Conservation (phyloP, 1,140 invertebrate genomes). For the Littorina saxatilis region DNA sequence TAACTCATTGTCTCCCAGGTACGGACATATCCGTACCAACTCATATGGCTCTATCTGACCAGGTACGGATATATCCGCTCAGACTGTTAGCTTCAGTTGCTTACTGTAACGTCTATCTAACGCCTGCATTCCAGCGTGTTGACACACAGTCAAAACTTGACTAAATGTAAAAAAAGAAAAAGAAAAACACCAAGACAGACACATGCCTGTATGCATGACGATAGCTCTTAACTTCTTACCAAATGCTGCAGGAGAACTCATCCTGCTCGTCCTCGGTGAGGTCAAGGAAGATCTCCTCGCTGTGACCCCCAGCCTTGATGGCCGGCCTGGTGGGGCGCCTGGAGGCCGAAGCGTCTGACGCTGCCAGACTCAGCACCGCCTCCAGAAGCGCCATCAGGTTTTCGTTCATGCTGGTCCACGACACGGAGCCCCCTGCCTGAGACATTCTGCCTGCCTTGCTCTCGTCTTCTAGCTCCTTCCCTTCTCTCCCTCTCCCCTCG, state of each 20-base stretch:
- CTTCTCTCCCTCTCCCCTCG: not conserved
- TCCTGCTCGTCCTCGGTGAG: slow-evolving; percentile 67
- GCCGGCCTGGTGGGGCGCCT: slow-evolving; percentile 30
- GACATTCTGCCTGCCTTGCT: not conserved
- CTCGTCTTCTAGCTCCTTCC: no score
- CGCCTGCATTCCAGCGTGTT: no score
- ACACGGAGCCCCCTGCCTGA: not conserved
- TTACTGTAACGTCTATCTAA: no score
- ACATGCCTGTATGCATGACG: no score
- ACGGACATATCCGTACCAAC: no score
- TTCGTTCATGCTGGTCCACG: slow-evolving; percentile 41
- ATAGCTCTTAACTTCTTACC: slow-evolving; percentile 49
- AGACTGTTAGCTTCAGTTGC: no score
- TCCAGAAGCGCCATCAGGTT: slow-evolving; percentile 63
- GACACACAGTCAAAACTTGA: no score
- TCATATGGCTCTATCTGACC: no score
- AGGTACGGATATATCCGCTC: no score
- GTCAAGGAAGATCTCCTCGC: slow-evolving; percentile 67
- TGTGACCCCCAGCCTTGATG: slow-evolving; percentile 67
- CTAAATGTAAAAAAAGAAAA: no score
- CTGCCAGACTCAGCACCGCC: slow-evolving; percentile 62
- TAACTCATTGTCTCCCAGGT: no score
- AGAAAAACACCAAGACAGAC: not conserved
- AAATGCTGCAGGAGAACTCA: slow-evolving; percentile 67
- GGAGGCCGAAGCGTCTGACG: slow-evolving; percentile 10